These are phyloP conservation scores for Pteronotus mesoamericanus DNA, from an alignment of 2,797 vertebrate species.

Conservation along the genomic window DNA sequence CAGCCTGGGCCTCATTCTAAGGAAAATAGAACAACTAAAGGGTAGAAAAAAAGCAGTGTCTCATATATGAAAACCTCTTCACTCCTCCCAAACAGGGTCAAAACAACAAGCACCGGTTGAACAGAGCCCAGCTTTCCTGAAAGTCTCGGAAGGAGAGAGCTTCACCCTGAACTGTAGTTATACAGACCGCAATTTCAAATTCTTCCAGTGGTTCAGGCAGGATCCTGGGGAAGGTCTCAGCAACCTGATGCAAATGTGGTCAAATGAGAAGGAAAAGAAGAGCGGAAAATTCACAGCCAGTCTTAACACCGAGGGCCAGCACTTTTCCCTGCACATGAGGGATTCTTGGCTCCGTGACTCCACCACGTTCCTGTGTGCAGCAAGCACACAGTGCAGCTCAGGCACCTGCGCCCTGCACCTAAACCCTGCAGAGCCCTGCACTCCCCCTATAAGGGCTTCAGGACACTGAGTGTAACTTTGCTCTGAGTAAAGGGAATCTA, in stretches of 20 bases:
- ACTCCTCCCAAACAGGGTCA: neutral
- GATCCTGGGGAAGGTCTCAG: neutral
- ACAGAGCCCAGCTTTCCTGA: neutral
- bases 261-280: neutral
- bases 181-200: neutral
- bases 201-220: conserved; percentile 1
- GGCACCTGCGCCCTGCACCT: neutral
- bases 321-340: too few relatives aligned
- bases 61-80: neutral
- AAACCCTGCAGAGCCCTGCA: neutral
- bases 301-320: too few relatives aligned
- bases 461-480: neutral
- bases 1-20: neutral
- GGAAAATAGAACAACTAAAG: neutral
- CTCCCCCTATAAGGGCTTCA: too few relatives aligned
- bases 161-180: too few relatives aligned
- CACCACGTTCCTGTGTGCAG: too few relatives aligned
- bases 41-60: neutral
- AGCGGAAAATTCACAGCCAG: too few relatives aligned
- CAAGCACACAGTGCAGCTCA: neutral
- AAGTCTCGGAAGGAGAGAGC: neutral
- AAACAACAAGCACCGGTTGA: neutral
- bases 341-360: too few relatives aligned
- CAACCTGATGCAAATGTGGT: neutral
- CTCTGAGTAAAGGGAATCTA: neutral